Conservation (phyloP, 2,888 invertebrate species). For the Zelleria hepariella region DNA sequence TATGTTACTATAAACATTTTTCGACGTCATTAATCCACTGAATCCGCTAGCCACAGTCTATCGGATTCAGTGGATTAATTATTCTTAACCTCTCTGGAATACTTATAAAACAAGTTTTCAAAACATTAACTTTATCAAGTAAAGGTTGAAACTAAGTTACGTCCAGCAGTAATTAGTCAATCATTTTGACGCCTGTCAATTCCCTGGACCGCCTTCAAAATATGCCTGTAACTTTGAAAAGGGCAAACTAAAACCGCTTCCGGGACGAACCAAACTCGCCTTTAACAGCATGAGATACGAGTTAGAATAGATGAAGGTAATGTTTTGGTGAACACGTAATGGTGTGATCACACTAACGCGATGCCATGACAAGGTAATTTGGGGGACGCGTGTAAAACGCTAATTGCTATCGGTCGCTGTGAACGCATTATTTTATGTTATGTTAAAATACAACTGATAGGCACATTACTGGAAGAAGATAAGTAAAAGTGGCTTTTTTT, state of each 20-base stretch:
- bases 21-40: too few relatives aligned
- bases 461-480: not conserved
- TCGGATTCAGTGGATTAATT: too few relatives aligned
- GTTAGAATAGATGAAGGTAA: not conserved
- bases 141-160: not conserved
- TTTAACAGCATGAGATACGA: not conserved
- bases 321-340: conserved; percentile 18
- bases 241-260: not conserved
- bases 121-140: not conserved
- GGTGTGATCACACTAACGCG: conserved; percentile 32
- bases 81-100: too few relatives aligned
- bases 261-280: not conserved
- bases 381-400: conserved; percentile 41
- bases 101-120: too few relatives aligned
- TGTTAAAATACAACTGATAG: not conserved
- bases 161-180: not conserved
- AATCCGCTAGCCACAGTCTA: too few relatives aligned
- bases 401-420: conserved; percentile 29
- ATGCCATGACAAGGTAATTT: conserved; percentile 57
- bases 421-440: conserved; percentile 18
- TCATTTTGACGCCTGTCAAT: conserved; percentile 2
- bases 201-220: not conserved
- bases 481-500: not conserved
- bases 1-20: too few relatives aligned
- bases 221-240: not conserved